These are phyloP conservation scores for Caenorhabditis sulstoni DNA, from an alignment of 2,888 invertebrate genomes.

Conservation along the genomic window DNA sequence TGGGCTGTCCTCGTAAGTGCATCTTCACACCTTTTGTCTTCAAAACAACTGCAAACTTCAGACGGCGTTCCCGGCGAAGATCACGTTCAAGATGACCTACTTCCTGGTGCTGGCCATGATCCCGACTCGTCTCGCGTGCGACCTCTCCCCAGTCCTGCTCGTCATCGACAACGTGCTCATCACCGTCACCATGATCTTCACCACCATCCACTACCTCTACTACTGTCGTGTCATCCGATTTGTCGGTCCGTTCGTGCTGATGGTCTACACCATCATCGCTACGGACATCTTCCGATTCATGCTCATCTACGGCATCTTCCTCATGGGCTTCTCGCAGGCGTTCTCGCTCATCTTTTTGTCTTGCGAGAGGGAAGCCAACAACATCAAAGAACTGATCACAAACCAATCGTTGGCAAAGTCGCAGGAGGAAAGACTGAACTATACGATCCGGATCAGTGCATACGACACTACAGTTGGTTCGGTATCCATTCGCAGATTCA, in stretches of 20 bases:
- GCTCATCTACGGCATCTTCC: conserved; percentile 95
- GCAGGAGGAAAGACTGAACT: background rate
- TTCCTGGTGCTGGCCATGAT: conserved; percentile 88
- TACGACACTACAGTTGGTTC: conserved; percentile 32
- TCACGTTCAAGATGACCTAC: conserved; percentile 95
- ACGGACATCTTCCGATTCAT: conserved; percentile 96
- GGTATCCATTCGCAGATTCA: too few species aligned
- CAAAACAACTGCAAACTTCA: conserved; percentile 81
- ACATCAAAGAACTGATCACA: conserved; percentile 41
- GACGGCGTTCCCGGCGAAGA: conserved; percentile 91
- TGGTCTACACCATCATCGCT: conserved; percentile 98
- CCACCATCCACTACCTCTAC: conserved; percentile 64
- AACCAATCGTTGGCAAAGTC: conserved; percentile 6
- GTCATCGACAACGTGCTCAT: conserved; percentile 63
- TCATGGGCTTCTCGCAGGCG: conserved; percentile 94
- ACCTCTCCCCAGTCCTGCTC: conserved; percentile 81
- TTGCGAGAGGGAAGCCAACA: conserved; percentile 60
- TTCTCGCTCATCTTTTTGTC: conserved; percentile 82
- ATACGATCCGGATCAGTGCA: background rate
- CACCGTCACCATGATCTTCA: conserved; percentile 61
- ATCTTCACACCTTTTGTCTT: conserved; percentile 1
- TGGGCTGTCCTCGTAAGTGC: conserved; percentile 90
- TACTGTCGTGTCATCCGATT: conserved; percentile 81
- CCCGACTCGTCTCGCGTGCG: conserved; percentile 53
- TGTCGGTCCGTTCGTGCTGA: conserved; percentile 98